These are phyloP conservation scores for Cactoblastis cactorum DNA, from an alignment of 2,888 invertebrate genomes.

Conservation along the genomic window DNA sequence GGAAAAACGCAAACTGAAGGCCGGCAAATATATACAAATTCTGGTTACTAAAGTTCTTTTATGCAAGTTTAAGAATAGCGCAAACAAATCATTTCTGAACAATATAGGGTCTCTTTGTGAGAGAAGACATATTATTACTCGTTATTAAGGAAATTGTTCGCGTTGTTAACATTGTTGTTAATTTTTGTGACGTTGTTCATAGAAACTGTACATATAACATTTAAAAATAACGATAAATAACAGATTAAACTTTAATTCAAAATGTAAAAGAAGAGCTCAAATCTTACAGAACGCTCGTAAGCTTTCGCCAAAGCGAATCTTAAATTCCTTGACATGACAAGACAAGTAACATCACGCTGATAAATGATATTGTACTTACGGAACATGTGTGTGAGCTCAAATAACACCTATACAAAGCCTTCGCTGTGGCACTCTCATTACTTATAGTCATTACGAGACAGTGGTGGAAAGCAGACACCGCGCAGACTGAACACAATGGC, in stretches of 20 bases:
- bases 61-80: background rate
- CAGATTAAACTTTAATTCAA: too few species aligned
- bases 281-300: background rate
- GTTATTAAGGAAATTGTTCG: background rate
- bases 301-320: background rate
- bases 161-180: too few species aligned
- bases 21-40: background rate
- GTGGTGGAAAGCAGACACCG: conserved; percentile 75
- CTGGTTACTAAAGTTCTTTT: conserved; percentile 1
- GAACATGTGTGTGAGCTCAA: conserved; percentile 49
- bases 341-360: conserved; percentile 5
- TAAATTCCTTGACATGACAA: conserved; percentile 1
- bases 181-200: too few species aligned
- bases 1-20: conserved; percentile 1
- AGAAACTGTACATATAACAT: too few species aligned
- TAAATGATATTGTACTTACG: conserved; percentile 16
- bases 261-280: background rate
- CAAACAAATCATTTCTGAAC: conserved; percentile 7
- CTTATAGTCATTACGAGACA: conserved; percentile 57
- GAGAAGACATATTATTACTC: background rate
- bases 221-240: too few species aligned
- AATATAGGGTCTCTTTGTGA: background rate
- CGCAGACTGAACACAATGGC: conserved; percentile 68
- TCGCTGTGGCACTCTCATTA: conserved; percentile 49
- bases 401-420: conserved; percentile 55